Evolutionary conservation across 2,797 vertebrate species (phyloP), one percentile per base, ranked within the genome.

Genomic region (Falco berigora): DNA sequence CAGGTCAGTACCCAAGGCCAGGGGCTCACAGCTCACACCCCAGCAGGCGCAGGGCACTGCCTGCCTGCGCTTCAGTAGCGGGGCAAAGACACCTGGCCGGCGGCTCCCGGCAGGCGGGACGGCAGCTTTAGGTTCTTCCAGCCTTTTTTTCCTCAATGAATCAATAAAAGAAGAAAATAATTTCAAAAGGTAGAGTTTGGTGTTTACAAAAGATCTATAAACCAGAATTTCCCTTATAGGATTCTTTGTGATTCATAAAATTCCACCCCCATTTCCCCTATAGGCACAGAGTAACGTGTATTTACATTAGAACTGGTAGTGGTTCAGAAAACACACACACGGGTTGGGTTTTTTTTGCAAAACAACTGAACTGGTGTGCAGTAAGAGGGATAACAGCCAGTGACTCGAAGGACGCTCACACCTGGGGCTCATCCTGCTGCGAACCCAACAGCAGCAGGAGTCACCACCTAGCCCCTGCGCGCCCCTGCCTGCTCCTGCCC

Each of bases 191-290:
- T 72, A 55, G 90, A 88, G 56, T 50, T 56, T 53, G 52, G 24
- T 25, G 50, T 83, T 78, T 92, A 91, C 44, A 95, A 95, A 96
- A 96, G 62, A 40, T 17, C 89, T 80, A 94, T 23, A 93, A 92
- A 92, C 55, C 46, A 68, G 79, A 78, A 73, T 75, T 71, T 86
- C 72, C 72, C 55, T 42, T 25, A 1, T 21, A 63, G 86, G 73
- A 62, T 56, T 86, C 73, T 34, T 63, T 3, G 0, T 32, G 78
- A 38, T 30, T 61, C 85, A 44, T 44, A 79, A 82, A 77, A 75
- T 66, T 25, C 90, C 77, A 38, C 71, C 64, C 83, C 77, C 61
- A 2, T 22, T 30, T 36, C 85, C 80, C 92, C 82, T 11, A 28
- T 59, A 42, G 49, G 79, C 77, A n/a, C 9, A 83, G 92, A 79